Percentiles rank a stretch among this genome's conserved stretches.
Conservation (phyloP, 2,113 vertebrate species). For the Neolamprologus hecqui region DNA sequence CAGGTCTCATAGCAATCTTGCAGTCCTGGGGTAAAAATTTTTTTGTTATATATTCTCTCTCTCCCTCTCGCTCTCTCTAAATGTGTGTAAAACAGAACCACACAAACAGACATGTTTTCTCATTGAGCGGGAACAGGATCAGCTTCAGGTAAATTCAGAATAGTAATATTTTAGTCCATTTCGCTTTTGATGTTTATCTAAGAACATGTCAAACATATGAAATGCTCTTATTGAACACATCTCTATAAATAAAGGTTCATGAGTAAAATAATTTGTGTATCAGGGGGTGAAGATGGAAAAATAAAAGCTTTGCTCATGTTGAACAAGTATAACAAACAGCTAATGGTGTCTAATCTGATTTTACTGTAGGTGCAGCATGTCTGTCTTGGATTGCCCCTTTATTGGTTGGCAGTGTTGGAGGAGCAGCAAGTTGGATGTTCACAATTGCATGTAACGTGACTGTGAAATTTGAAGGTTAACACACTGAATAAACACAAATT, state of each 20-base stretch:
- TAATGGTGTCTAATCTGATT: background rate
- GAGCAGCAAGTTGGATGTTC: background rate
- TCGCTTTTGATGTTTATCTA: background rate
- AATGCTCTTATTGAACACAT: accelerated
- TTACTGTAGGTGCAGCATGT: accelerated
- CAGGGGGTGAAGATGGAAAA: background rate
- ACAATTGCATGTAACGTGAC: accelerated
- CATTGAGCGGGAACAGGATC: background rate
- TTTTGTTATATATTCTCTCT: background rate
- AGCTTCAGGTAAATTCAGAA: background rate
- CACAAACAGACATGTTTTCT: background rate
- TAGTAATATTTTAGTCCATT: background rate
- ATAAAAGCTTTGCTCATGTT: background rate
- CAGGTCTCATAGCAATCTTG: too few species aligned
- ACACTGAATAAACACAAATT: background rate
- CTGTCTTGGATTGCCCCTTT: accelerated
- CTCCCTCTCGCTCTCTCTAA: accelerated
- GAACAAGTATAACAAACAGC: too few species aligned
- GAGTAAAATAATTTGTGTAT: background rate
- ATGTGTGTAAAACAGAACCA: background rate
- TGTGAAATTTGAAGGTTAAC: background rate
- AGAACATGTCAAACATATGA: accelerated
- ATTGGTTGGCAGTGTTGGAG: accelerated
- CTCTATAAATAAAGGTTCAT: background rate
- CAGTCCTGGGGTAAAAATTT: background rate